phyloP scores from a whole-genome alignment of 2,113 vertebrate genomes.

The Aplodontia rufa region DNA sequence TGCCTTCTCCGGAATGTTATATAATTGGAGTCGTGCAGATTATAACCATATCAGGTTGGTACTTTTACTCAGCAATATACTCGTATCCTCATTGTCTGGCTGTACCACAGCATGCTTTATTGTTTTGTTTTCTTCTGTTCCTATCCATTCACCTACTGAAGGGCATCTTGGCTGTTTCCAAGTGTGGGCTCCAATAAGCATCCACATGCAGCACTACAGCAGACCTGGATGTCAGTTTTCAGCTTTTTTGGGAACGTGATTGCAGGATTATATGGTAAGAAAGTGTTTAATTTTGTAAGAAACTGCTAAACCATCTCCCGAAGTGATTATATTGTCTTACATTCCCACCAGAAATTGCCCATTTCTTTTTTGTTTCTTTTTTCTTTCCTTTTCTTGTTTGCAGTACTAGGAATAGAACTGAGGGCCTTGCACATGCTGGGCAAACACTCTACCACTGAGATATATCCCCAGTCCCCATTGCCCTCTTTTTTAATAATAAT shows the following conservation, averaged over 20 bases:
- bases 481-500: background rate
- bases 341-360: background rate
- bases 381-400: too few species aligned
- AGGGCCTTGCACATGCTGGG: background rate
- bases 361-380: background rate
- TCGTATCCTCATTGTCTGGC: background rate
- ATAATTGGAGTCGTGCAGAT: fast-evolving
- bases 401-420: background rate
- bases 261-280: background rate
- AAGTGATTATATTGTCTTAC: too few species aligned
- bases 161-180: background rate
- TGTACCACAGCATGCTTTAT: background rate
- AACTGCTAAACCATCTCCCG: background rate
- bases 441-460: too few species aligned
- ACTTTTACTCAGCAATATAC: background rate
- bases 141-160: background rate
- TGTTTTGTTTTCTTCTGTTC: background rate
- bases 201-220: too few species aligned
- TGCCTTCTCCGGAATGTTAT: background rate
- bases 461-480: background rate
- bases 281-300: background rate
- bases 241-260: background rate
- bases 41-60: background rate
- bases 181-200: background rate
- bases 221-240: background rate